phyloP scores from a whole-genome alignment of 2,797 vertebrate genomes.

The Myiotriccus ornatus region DNA sequence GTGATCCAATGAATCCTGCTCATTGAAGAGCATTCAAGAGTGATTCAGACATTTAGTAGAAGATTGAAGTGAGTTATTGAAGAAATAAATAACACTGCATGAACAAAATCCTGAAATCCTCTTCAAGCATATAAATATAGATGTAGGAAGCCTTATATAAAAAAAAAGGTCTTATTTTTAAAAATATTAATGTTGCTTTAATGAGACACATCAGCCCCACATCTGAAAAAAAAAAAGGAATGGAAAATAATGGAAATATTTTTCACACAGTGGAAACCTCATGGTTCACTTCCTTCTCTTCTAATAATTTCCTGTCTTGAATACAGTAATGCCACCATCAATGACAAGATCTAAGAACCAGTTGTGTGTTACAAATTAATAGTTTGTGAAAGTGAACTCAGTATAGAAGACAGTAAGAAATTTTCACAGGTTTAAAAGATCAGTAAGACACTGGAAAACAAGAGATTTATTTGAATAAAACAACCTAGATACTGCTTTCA shows the following conservation, averaged over 20 bases:
- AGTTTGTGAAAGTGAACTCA: neutral
- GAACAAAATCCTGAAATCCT: slow-evolving; percentile 6
- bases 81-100: neutral
- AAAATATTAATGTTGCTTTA: neutral
- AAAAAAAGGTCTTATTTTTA: neutral
- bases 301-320: neutral
- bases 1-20: neutral
- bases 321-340: neutral
- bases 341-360: neutral
- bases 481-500: neutral
- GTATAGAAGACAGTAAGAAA: neutral
- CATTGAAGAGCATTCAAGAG: neutral
- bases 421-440: neutral
- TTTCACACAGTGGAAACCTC: neutral
- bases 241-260: neutral
- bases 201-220: neutral
- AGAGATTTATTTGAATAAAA: neutral
- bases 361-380: neutral
- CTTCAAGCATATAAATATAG: neutral
- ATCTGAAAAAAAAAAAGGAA: neutral
- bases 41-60: neutral
- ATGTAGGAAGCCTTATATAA: neutral
- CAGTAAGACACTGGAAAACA: neutral
- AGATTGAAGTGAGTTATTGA: neutral
- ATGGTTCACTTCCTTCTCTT: neutral